Evolutionary conservation across 1,140 invertebrate species (phyloP).

Genomic region (Drosophila ironensis): DNA sequence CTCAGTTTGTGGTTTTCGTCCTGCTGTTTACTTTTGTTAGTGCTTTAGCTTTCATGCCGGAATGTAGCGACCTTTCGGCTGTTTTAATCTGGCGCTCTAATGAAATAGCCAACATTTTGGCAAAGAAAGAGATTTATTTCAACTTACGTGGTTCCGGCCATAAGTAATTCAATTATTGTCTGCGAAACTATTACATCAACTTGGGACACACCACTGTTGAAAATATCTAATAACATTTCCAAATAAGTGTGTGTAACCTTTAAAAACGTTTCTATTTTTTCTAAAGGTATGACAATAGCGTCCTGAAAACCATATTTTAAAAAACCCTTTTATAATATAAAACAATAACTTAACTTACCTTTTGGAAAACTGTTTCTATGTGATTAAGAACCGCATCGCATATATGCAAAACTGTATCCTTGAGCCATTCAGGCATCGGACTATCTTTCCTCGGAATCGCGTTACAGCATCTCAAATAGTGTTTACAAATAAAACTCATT

Average conservation of each 20-base stretch:
- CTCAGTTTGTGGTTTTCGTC: too few species aligned
- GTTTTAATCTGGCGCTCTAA: too few species aligned
- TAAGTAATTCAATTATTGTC: constrained; percentile 20
- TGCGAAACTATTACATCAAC: constrained; percentile 15
- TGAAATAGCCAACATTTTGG: too few species aligned
- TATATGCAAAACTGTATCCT: constrained; percentile 43
- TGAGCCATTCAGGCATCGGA: constrained; percentile 36
- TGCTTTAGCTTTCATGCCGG: too few species aligned
- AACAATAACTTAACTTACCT: background rate
- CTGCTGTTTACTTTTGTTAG: too few species aligned
- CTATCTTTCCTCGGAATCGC: background rate
- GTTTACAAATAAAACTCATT: constrained; percentile 35
- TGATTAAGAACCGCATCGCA: constrained; percentile 26
- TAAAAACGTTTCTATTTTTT: constrained; percentile 33
- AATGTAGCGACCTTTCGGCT: too few species aligned
- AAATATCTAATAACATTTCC: constrained; percentile 38
- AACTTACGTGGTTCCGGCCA: constrained; percentile 25
- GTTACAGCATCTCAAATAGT: constrained; percentile 14
- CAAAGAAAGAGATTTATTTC: fast-evolving
- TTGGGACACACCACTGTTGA: constrained; percentile 2
- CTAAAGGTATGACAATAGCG: background rate
- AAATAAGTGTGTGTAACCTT: constrained; percentile 21
- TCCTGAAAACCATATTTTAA: constrained; percentile 9
- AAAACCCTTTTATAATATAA: background rate
- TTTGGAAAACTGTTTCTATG: constrained; percentile 4